Conservation (phyloP, 2,797 vertebrate genomes). For the Threskiornis aethiopicus region DNA sequence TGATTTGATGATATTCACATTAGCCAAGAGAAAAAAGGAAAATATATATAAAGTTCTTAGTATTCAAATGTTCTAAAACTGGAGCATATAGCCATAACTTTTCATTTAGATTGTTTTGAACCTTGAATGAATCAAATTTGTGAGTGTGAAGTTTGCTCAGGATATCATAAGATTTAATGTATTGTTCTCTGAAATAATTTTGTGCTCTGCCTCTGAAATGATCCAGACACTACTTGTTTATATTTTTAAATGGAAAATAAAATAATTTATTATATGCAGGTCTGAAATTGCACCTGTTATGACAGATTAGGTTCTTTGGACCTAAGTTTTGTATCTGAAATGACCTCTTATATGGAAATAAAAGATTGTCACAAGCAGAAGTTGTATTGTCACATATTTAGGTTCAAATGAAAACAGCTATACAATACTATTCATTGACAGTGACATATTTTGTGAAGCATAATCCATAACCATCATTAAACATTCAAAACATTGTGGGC, state of each 20-base stretch:
- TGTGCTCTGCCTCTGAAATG: neutral
- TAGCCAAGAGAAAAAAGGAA: neutral
- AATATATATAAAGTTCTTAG: neutral
- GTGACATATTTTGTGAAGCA: neutral
- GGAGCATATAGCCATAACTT: neutral
- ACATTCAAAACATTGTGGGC: neutral
- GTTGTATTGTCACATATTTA: neutral
- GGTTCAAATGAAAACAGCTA: neutral
- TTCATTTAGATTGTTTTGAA: neutral
- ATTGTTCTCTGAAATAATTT: neutral
- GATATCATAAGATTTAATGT: neutral
- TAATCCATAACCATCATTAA: neutral
- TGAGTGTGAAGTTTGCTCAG: neutral
- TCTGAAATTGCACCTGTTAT: neutral
- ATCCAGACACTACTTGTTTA: neutral
- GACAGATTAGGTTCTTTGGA: neutral
- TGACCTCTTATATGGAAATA: neutral
- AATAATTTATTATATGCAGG: neutral
- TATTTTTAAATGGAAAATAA: neutral
- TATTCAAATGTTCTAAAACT: neutral
- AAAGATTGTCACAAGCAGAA: neutral
- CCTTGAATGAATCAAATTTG: neutral
- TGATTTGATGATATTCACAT: neutral
- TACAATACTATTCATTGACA: neutral
- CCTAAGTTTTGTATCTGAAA: neutral